phyloP scores from a whole-genome alignment of 35 echinoderm and acorn worm genomes.

The Ophioderma brevispina region DNA sequence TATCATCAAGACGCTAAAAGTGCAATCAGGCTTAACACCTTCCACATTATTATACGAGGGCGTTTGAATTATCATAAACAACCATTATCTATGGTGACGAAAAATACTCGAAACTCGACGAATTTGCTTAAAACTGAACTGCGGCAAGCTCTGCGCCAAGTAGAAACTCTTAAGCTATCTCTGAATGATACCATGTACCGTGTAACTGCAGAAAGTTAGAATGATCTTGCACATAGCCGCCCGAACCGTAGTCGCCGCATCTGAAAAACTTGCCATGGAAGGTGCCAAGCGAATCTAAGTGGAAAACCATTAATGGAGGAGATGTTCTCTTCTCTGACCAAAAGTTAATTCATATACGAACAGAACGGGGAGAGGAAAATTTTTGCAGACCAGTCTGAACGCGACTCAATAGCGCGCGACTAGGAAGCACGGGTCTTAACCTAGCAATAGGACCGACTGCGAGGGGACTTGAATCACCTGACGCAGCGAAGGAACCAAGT shows the following conservation, averaged over 20 bases:
- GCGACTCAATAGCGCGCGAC: conserved; percentile 13
- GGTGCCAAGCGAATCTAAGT: conserved; percentile 26
- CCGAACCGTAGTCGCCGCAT: no score
- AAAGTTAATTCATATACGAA: not conserved
- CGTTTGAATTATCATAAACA: conserved; percentile 28
- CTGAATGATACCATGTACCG: not conserved
- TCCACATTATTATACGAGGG: conserved; percentile 2
- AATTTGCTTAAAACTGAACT: no score
- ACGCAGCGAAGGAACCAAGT: not conserved
- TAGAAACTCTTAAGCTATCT: conserved; percentile 1
- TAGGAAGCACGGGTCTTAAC: not conserved
- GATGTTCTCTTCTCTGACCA: conserved; percentile 15
- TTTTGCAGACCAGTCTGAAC: not conserved
- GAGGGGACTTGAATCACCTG: conserved; percentile 13
- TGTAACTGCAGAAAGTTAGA: conserved; percentile 1
- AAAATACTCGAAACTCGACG: no score
- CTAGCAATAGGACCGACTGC: not conserved
- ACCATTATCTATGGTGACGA: conserved; percentile 34
- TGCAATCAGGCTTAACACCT: conserved; percentile 32
- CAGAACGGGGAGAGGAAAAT: not conserved
- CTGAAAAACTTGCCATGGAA: not conserved
- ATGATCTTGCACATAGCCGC: not conserved
- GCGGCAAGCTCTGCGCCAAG: no score
- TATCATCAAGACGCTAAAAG: not conserved
- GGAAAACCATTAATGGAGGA: conserved; percentile 17